These are phyloP conservation scores for Eurypyga helias DNA, from an alignment of 2,113 vertebrate species.

Conservation along the genomic window DNA sequence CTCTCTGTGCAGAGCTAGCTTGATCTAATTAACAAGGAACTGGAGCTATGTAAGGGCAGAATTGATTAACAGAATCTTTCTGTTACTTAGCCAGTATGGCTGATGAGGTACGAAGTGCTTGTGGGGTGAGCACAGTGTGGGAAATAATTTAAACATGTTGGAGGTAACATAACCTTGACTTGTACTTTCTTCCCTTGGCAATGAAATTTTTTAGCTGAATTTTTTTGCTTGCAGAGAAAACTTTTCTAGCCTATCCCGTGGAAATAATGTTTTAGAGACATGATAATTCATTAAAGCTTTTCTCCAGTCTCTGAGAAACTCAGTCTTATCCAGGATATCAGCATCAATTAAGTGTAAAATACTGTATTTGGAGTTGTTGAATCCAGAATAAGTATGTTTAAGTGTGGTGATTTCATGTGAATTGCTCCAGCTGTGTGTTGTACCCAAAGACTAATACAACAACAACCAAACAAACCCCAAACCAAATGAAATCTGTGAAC, in stretches of 20 bases:
- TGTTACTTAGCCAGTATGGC: not conserved
- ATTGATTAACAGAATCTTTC: not conserved
- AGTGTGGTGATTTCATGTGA: not conserved
- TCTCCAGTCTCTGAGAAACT: not conserved
- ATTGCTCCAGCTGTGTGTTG: not conserved
- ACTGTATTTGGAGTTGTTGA: not conserved
- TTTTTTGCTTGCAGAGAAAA: not conserved
- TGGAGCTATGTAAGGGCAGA: not conserved
- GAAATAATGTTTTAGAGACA: not conserved
- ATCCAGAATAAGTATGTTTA: not conserved
- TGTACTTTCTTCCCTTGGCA: not conserved
- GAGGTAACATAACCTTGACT: not conserved
- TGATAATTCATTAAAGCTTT: not conserved
- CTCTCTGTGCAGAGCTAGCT: conserved; percentile 2
- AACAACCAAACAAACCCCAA: not conserved
- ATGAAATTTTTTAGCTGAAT: not conserved
- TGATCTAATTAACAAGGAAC: not conserved
- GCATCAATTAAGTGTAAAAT: not conserved
- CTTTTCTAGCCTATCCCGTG: not conserved
- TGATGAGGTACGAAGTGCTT: not conserved
- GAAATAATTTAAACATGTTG: not conserved
- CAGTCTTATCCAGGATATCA: not conserved
- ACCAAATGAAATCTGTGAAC: not conserved
- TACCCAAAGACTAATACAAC: not conserved
- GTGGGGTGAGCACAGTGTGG: not conserved